Evolutionary conservation across 1,140 invertebrate genomes (phyloP).

Genomic region (Campodea augens): DNA sequence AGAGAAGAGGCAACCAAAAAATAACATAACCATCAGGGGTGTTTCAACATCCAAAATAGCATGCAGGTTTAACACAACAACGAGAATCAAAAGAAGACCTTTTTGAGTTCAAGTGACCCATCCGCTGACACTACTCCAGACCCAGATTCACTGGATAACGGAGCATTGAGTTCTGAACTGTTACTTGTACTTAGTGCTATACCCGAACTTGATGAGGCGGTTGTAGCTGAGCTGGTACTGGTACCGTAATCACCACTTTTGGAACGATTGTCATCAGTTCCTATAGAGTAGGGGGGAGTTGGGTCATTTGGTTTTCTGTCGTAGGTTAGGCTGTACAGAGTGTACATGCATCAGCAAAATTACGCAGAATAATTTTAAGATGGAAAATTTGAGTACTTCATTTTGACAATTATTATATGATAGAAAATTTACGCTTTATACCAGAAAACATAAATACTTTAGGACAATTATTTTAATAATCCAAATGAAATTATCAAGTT

Average conservation of each 20-base stretch:
- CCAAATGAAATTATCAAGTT: too few relatives aligned
- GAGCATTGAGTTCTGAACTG: neutral
- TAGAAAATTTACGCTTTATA: too few relatives aligned
- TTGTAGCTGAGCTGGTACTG: neutral
- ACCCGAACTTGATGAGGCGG: neutral
- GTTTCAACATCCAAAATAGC: neutral
- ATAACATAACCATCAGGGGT: neutral
- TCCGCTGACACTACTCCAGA: neutral
- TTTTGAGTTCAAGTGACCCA: neutral
- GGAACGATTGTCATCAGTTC: too few relatives aligned
- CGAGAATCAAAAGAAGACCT: too few relatives aligned
- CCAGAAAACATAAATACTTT: too few relatives aligned
- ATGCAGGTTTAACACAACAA: neutral
- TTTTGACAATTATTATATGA: too few relatives aligned
- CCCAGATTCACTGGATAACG: neutral
- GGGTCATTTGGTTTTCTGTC: too few relatives aligned
- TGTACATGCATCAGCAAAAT: too few relatives aligned
- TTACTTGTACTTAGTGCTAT: slow-evolving; percentile 1
- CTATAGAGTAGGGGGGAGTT: neutral
- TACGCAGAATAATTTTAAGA: too few relatives aligned
- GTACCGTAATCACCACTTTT: neutral
- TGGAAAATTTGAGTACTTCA: too few relatives aligned
- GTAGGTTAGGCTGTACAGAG: too few relatives aligned
- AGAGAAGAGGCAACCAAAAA: neutral
- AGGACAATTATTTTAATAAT: too few relatives aligned